phyloP scores from a whole-genome alignment of 1,140 invertebrate genomes.

The Brachionus angularis region DNA sequence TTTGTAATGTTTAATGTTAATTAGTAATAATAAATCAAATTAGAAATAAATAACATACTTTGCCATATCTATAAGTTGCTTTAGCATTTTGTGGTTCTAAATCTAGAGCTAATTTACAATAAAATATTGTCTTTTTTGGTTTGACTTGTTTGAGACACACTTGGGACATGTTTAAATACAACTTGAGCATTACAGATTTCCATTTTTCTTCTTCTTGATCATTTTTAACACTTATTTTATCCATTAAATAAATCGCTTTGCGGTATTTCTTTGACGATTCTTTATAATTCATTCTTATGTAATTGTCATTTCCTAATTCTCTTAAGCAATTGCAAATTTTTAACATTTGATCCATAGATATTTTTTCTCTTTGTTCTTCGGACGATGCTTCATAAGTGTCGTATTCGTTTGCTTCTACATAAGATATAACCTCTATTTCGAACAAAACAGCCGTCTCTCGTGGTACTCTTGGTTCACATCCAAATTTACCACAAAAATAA shows the following conservation, averaged over 20 bases:
- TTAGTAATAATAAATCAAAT: neutral
- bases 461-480: constrained; percentile 43
- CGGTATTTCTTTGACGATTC: constrained; percentile 13
- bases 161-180: constrained; percentile 41
- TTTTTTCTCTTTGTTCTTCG: constrained; percentile 9
- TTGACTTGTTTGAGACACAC: constrained; percentile 26
- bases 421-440: constrained; percentile 28
- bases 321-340: constrained; percentile 40
- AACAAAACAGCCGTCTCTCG: constrained; percentile 19
- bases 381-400: neutral
- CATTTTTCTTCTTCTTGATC: neutral
- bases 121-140: constrained; percentile 19
- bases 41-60: neutral
- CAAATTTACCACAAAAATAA: constrained; percentile 40
- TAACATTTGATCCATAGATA: constrained; percentile 24
- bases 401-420: constrained; percentile 21
- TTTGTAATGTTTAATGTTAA: neutral
- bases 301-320: constrained; percentile 40
- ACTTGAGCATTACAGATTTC: constrained; percentile 5
- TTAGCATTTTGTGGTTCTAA: constrained; percentile 20
- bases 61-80: constrained; percentile 38
- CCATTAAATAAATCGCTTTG: constrained; percentile 38
- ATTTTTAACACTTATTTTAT: neutral
- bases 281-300: constrained; percentile 27
- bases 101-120: constrained; percentile 31